These are phyloP conservation scores for Ochotona curzoniae DNA, from an alignment of 2,113 vertebrate species.

Conservation along the genomic window DNA sequence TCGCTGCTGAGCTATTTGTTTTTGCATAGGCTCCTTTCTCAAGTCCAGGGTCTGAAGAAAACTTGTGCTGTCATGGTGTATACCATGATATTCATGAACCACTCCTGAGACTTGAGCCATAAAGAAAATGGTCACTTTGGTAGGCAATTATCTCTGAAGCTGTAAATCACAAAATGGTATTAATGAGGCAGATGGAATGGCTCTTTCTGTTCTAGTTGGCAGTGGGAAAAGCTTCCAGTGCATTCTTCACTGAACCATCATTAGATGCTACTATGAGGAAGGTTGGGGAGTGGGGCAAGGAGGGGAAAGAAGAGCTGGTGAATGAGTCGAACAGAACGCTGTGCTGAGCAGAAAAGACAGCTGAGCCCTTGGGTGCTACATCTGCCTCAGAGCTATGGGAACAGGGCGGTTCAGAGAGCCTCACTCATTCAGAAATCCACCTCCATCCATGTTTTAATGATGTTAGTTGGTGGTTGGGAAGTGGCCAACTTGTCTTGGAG, in stretches of 20 bases:
- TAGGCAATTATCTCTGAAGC: not conserved
- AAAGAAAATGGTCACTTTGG: not conserved
- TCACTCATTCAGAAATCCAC: not conserved
- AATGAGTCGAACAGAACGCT: not conserved
- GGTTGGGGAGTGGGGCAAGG: not conserved
- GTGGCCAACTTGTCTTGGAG: not conserved
- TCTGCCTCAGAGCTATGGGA: not conserved
- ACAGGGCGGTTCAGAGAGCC: fast-evolving
- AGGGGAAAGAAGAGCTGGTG: fast-evolving
- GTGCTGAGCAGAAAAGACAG: not conserved
- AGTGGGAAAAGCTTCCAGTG: not conserved
- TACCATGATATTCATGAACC: not conserved
- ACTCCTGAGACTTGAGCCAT: not conserved
- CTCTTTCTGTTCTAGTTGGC: not conserved
- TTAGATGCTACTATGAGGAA: not conserved
- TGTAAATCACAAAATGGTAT: not conserved
- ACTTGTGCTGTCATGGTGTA: not conserved
- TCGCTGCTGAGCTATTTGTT: not conserved
- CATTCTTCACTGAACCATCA: not conserved
- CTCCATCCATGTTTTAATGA: not conserved
- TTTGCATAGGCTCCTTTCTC: constrained; percentile 20
- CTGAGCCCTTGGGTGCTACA: fast-evolving
- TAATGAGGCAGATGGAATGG: not conserved
- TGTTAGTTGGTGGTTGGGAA: not conserved
- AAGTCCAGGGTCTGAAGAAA: constrained; percentile 17